Evolutionary conservation across 2,888 invertebrate species (phyloP).

Genomic region (Dorcus hopei): DNA sequence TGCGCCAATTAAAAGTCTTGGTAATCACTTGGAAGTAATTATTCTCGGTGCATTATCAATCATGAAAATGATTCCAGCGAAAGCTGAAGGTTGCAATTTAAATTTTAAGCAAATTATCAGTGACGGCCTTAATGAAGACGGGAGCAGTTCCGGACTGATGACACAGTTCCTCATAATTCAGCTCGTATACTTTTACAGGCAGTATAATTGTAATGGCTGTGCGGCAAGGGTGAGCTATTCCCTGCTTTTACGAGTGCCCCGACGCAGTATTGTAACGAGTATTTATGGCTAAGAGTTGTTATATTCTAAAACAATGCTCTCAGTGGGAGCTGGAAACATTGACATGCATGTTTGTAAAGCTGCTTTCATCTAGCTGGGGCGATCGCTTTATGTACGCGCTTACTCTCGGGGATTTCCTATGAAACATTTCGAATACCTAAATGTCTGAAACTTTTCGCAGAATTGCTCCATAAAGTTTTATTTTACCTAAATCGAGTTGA

Average conservation of each 20-base stretch:
- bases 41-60: too few species aligned
- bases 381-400: neutral
- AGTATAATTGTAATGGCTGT: constrained; percentile 1
- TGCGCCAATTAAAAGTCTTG: too few species aligned
- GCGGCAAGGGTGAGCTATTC: neutral
- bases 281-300: constrained; percentile 1
- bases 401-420: neutral
- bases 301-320: neutral
- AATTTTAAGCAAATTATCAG: neutral
- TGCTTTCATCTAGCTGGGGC: neutral
- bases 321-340: neutral
- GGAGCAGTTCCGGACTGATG: neutral
- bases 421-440: too few species aligned
- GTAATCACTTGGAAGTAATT: too few species aligned
- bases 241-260: neutral
- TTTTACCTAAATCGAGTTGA: too few species aligned
- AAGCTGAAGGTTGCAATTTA: neutral
- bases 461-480: too few species aligned
- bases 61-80: neutral
- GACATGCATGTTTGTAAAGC: neutral
- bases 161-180: constrained; percentile 1
- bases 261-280: constrained; percentile 2
- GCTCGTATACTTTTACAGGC: constrained; percentile 2
- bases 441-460: too few species aligned
- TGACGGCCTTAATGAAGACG: neutral